phyloP scores from a whole-genome alignment of 2,113 vertebrate genomes.

The Ariopsis seemanni region DNA sequence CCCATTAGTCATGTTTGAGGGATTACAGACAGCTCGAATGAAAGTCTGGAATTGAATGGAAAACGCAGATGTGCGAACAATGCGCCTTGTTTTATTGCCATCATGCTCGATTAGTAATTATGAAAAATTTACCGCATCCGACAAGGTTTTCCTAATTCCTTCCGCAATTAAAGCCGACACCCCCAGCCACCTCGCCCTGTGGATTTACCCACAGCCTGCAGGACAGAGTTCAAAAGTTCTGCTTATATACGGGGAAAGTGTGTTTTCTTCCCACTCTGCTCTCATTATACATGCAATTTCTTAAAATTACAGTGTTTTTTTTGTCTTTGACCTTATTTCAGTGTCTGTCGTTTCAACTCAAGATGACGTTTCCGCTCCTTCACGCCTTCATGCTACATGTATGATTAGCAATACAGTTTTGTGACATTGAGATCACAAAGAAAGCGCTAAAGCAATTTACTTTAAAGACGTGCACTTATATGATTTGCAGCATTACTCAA shows the following conservation, averaged over 20 bases:
- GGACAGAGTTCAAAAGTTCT: slow-evolving; percentile 49
- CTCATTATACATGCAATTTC: slow-evolving; percentile 34
- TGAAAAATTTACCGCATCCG: slow-evolving; percentile 62
- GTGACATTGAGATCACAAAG: slow-evolving; percentile 11
- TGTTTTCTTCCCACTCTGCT: slow-evolving; percentile 42
- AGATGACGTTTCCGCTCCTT: slow-evolving; percentile 29
- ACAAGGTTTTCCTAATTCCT: slow-evolving; percentile 63
- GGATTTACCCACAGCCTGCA: slow-evolving; percentile 44
- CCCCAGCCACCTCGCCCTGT: slow-evolving; percentile 32
- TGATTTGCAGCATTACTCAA: slow-evolving; percentile 15
- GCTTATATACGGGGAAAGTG: background rate
- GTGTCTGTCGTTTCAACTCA: slow-evolving; percentile 36
- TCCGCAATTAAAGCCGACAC: slow-evolving; percentile 61
- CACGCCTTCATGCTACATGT: background rate
- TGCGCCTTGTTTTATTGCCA: slow-evolving; percentile 66
- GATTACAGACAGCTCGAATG: slow-evolving; percentile 74
- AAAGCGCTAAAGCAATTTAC: background rate
- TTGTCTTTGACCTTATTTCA: background rate
- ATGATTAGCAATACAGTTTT: slow-evolving; percentile 18
- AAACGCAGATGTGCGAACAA: slow-evolving; percentile 76
- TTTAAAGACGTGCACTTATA: background rate
- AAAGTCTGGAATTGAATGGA: slow-evolving; percentile 74
- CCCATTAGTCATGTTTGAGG: slow-evolving; percentile 76
- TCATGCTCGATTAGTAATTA: slow-evolving; percentile 66
- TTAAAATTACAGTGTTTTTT: slow-evolving; percentile 22